These are phyloP conservation scores for Conistra vaccinii DNA, from an alignment of 2,888 invertebrate species.

Conservation along the genomic window DNA sequence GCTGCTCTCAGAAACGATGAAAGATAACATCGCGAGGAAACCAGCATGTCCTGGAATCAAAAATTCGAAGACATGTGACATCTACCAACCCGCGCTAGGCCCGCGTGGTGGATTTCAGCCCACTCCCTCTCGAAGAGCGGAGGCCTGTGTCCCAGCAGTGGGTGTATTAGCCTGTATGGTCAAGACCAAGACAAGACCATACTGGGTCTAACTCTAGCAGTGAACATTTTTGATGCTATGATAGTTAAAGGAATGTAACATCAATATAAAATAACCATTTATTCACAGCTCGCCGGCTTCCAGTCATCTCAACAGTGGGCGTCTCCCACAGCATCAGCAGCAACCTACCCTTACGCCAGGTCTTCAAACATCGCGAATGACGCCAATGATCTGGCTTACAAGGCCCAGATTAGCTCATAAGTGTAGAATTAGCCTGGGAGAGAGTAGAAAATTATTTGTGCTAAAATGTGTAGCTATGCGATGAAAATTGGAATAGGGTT, in stretches of 20 bases:
- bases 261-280: not conserved
- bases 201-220: not conserved
- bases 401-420: slow-evolving; percentile 91
- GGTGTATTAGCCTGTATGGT: not conserved
- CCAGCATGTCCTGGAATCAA: too few relatives aligned
- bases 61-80: too few relatives aligned
- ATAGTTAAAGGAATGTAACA: not conserved
- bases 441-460: not conserved
- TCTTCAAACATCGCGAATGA: slow-evolving; percentile 87
- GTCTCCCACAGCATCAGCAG: slow-evolving; percentile 84
- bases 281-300: slow-evolving; percentile 80
- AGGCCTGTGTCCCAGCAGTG: too few relatives aligned
- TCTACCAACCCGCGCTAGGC: too few relatives aligned
- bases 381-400: slow-evolving; percentile 93
- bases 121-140: too few relatives aligned
- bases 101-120: too few relatives aligned
- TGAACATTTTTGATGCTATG: not conserved
- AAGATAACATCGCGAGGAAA: too few relatives aligned
- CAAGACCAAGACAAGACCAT: not conserved
- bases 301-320: slow-evolving; percentile 86
- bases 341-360: slow-evolving; percentile 86
- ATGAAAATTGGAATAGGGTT: slow-evolving; percentile 2
- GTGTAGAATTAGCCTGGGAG: not conserved
- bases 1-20: too few relatives aligned
- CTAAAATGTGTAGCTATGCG: not conserved